These are phyloP conservation scores for Xanthorhoe designata DNA, from an alignment of 2,888 invertebrate genomes.

Conservation along the genomic window DNA sequence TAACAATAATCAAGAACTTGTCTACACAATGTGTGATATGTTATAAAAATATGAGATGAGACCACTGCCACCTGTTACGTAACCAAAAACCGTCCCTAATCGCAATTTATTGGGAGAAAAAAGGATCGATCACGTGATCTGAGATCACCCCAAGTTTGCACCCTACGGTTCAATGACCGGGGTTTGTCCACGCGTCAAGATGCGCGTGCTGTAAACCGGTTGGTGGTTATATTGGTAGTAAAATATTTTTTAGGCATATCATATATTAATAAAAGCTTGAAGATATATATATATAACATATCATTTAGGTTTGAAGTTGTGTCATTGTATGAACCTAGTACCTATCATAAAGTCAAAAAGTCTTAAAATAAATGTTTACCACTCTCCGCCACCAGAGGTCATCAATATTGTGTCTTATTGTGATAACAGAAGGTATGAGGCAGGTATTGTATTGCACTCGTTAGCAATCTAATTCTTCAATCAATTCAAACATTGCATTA, in stretches of 20 bases:
- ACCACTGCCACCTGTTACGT: constrained; percentile 23
- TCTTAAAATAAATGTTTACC: no score
- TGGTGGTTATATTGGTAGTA: constrained; percentile 2
- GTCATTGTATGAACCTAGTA: no score
- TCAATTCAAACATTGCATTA: background rate
- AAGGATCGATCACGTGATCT: constrained; percentile 43
- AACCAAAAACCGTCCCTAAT: constrained; percentile 22
- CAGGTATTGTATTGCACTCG: no score
- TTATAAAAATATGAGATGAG: background rate
- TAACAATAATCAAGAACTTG: background rate
- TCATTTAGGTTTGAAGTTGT: no score
- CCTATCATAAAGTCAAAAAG: no score
- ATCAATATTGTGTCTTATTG: no score
- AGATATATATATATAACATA: no score
- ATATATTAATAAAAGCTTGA: no score
- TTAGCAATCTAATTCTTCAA: no score
- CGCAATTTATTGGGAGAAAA: constrained; percentile 30
- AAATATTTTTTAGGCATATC: no score
- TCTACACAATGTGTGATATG: background rate
- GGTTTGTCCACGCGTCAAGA: constrained; percentile 37
- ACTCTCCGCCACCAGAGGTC: no score
- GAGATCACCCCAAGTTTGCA: constrained; percentile 44
- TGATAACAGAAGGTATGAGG: no score
- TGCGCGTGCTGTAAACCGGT: constrained; percentile 26
- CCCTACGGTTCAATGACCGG: constrained; percentile 42